Conservation (phyloP, 2,113 vertebrate genomes). For the Eulacestoma nigropectus region DNA sequence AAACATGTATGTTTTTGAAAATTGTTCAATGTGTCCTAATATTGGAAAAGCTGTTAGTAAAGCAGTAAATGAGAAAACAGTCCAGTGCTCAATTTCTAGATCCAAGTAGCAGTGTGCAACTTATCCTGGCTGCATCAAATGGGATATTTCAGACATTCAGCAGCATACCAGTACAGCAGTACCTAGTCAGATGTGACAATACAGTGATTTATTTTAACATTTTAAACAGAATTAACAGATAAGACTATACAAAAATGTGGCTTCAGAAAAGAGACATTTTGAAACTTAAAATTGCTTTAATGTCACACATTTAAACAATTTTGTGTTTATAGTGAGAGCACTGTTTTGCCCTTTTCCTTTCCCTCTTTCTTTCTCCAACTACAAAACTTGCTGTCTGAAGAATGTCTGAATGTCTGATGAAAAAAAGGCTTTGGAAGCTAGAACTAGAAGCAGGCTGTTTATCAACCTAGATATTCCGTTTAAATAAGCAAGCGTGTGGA, state of each 20-base stretch:
- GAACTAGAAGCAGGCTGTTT: not conserved
- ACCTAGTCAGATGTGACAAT: not conserved
- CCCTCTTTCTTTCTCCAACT: not conserved
- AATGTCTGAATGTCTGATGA: not conserved
- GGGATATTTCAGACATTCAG: not conserved
- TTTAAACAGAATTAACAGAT: not conserved
- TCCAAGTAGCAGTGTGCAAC: not conserved
- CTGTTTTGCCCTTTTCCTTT: not conserved
- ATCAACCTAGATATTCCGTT: not conserved
- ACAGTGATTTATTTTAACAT: not conserved
- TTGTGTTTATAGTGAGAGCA: not conserved
- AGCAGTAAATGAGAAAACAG: not conserved
- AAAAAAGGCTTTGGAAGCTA: not conserved
- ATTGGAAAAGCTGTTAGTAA: not conserved
- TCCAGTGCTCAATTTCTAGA: not conserved
- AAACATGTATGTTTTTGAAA: not conserved
- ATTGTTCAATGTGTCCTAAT: not conserved
- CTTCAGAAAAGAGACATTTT: not conserved
- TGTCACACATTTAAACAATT: not conserved
- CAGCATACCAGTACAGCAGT: not conserved
- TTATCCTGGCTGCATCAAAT: not conserved
- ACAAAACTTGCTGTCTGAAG: not conserved
- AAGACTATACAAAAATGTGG: not conserved
- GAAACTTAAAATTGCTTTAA: not conserved
- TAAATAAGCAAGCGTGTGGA: not conserved